Evolutionary conservation across 2,113 vertebrate species (phyloP).

Genomic region (Oryzias celebensis): DNA sequence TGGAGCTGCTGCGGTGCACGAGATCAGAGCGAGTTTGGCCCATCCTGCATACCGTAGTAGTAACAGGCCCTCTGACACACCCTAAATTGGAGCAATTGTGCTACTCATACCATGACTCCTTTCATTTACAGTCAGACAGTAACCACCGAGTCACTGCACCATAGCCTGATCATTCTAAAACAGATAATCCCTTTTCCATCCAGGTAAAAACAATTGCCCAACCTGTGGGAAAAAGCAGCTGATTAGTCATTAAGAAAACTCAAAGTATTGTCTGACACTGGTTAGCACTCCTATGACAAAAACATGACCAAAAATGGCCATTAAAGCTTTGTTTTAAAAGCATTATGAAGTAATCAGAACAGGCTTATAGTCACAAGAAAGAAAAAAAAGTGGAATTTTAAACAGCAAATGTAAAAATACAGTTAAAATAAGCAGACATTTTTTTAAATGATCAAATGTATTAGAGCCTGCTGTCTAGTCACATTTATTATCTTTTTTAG

Average conservation of each 20-base stretch:
- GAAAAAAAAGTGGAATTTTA: too few species aligned
- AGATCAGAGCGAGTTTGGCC: constrained; percentile 70
- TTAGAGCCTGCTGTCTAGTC: too few species aligned
- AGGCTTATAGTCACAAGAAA: too few species aligned
- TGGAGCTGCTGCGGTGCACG: constrained; percentile 26
- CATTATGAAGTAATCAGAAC: too few species aligned
- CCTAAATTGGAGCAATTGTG: constrained; percentile 27
- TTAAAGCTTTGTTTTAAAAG: too few species aligned
- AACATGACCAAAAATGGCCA: too few species aligned
- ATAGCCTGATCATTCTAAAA: background rate
- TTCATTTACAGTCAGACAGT: constrained; percentile 16
- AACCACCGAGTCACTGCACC: constrained; percentile 26
- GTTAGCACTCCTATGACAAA: background rate
- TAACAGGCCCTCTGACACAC: constrained; percentile 51
- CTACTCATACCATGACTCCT: constrained; percentile 1
- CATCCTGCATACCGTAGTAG: constrained; percentile 74
- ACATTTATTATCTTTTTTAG: too few species aligned
- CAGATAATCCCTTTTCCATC: background rate
- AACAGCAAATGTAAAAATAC: too few species aligned
- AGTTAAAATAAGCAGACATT: too few species aligned
- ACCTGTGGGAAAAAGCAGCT: constrained; percentile 29
- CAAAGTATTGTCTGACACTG: background rate
- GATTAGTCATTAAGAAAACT: constrained; percentile 20
- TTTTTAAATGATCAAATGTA: too few species aligned
- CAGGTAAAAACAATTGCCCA: background rate